A percentile compares a stretch with the other conserved stretches of the same genome.
These are phyloP conservation scores for Sebastes minor DNA, from an alignment of 2,797 vertebrate species.

Conservation along the genomic window DNA sequence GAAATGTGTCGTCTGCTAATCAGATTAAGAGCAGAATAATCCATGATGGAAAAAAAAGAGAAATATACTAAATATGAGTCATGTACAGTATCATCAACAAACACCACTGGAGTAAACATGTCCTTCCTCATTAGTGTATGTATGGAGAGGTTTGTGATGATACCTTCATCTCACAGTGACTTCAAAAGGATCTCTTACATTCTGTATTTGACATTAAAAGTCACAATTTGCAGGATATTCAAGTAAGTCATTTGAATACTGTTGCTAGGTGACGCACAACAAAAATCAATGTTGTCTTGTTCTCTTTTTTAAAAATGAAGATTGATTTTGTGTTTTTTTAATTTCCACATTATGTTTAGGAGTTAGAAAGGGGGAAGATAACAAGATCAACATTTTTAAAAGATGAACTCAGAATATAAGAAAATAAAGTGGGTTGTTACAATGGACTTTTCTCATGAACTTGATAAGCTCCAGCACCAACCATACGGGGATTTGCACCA, in stretches of 20 bases:
- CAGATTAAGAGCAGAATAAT: slow-evolving; percentile 68
- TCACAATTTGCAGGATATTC: neutral
- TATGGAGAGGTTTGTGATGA: neutral
- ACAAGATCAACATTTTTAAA: no score
- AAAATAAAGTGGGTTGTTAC: neutral
- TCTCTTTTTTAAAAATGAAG: neutral
- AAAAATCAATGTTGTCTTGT: neutral
- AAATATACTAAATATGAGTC: slow-evolving; percentile 21
- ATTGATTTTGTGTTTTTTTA: neutral
- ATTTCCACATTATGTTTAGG: neutral
- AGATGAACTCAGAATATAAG: neutral
- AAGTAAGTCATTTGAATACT: slow-evolving; percentile 1
- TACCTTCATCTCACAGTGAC: neutral
- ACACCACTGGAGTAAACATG: slow-evolving; percentile 25
- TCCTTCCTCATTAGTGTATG: neutral
- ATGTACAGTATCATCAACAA: slow-evolving; percentile 28
- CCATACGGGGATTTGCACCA: neutral
- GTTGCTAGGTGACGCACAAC: neutral
- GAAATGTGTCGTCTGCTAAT: slow-evolving; percentile 72
- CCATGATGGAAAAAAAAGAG: slow-evolving; percentile 11
- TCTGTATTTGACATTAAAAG: neutral
- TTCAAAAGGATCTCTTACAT: neutral
- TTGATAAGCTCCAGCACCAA: neutral
- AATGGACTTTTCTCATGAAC: neutral
- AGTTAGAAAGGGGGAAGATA: neutral